Conservation (phyloP, 2,113 vertebrate genomes). For the Ibidorhyncha struthersii region DNA sequence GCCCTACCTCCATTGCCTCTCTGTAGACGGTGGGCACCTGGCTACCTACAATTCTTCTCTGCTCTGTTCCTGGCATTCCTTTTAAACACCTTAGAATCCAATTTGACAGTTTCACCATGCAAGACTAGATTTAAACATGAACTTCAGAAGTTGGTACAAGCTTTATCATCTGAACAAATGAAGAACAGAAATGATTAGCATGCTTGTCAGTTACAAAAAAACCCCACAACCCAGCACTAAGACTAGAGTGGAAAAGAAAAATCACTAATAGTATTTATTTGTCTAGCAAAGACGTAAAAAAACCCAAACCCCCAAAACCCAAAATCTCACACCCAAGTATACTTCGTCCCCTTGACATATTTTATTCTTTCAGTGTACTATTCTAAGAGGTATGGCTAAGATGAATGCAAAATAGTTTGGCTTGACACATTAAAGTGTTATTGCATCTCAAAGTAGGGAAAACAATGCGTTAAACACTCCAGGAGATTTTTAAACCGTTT, state of each 20-base stretch:
- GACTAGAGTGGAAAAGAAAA: not conserved
- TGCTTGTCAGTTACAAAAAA: not conserved
- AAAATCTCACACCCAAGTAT: not conserved
- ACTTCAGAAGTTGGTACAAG: not conserved
- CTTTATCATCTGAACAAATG: not conserved
- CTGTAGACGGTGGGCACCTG: not conserved
- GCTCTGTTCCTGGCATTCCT: not conserved
- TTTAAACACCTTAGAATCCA: not conserved
- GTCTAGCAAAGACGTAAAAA: not conserved
- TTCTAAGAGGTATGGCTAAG: not conserved
- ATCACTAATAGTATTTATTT: not conserved
- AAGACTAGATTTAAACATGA: not conserved
- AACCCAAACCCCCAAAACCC: not conserved
- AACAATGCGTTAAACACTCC: not conserved
- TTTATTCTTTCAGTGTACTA: not conserved
- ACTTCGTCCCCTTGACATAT: not conserved
- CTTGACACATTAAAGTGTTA: not conserved
- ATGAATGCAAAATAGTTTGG: not conserved
- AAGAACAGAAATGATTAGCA: not conserved
- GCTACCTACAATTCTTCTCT: not conserved
- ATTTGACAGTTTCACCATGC: not conserved
- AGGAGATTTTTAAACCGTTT: not conserved
- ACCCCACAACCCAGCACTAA: not conserved
- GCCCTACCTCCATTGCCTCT: not conserved
- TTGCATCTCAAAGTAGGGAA: not conserved